Conservation (phyloP, 2,797 vertebrate species). For the Decapterus maruadsi region DNA sequence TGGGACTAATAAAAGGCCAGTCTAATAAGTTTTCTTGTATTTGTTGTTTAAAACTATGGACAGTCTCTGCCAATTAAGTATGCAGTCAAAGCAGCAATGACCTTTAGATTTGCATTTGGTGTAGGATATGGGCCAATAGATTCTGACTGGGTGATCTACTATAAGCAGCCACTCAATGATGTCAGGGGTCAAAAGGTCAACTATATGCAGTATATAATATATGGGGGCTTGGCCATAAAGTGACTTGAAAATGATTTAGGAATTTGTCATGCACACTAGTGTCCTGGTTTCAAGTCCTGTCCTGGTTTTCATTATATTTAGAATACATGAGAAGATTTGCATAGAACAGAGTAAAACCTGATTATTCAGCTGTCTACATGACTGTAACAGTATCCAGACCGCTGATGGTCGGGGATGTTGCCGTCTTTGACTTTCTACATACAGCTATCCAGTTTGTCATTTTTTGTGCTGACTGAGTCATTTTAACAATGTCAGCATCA, state of each 20-base stretch:
- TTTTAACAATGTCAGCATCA: background rate
- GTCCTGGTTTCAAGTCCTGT: constrained; percentile 10
- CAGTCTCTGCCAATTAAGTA: no score
- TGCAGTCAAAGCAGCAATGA: no score
- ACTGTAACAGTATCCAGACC: background rate
- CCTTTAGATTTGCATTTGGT: no score
- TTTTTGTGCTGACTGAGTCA: background rate
- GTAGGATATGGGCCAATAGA: no score
- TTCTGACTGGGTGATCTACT: no score
- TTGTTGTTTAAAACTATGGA: no score
- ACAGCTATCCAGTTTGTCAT: constrained; percentile 1
- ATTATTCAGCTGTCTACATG: background rate
- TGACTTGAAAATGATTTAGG: background rate
- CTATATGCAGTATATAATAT: no score
- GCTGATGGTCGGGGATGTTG: background rate
- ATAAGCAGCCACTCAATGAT: no score
- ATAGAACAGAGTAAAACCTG: background rate
- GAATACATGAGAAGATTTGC: background rate
- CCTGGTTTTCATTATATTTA: constrained; percentile 19
- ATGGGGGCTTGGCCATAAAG: no score
- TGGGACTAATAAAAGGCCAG: no score
- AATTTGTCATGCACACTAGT: constrained; percentile 1
- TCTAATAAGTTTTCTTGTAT: no score
- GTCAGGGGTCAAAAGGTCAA: no score
- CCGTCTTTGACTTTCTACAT: background rate